A percentile compares a stretch with the other conserved stretches of the same genome.
Conservation (phyloP, 2,113 vertebrate genomes). For the Rana temporaria region DNA sequence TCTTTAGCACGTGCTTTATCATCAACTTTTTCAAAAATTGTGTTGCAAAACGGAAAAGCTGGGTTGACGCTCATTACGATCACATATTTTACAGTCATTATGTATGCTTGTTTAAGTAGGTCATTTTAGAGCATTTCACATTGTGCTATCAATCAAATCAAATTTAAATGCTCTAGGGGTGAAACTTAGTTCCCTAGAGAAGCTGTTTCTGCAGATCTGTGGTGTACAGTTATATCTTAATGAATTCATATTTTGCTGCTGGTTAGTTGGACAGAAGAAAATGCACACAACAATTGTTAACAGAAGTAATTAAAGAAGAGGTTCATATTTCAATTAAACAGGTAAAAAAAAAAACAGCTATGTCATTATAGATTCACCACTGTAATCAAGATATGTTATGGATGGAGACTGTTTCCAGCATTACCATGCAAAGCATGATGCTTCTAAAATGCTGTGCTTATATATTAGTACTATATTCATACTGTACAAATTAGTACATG, state of each 20-base stretch:
- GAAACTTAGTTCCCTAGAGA: conserved; percentile 40
- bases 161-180: conserved; percentile 49
- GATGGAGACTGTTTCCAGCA: conserved; percentile 5
- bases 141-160: conserved; percentile 51
- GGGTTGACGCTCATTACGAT: conserved; percentile 43
- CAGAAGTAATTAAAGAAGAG: conserved; percentile 25
- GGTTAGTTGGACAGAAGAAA: conserved; percentile 26
- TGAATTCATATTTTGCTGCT: conserved; percentile 44
- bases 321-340: conserved; percentile 36
- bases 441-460: background rate
- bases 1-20: too few relatives aligned
- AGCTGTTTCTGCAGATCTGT: conserved; percentile 42
- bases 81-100: conserved; percentile 44
- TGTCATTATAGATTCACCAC: conserved; percentile 11
- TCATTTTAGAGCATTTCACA: conserved; percentile 49
- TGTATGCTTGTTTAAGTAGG: conserved; percentile 52
- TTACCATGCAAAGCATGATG: background rate
- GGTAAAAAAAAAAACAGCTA: background rate
- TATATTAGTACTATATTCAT: background rate
- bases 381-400: conserved; percentile 16
- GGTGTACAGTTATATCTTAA: conserved; percentile 31
- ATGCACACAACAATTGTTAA: conserved; percentile 36
- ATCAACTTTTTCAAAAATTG: conserved; percentile 31
- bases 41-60: conserved; percentile 34
- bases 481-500: background rate